phyloP scores from a whole-genome alignment of 2,113 vertebrate genomes.

The Lycaon pictus region DNA sequence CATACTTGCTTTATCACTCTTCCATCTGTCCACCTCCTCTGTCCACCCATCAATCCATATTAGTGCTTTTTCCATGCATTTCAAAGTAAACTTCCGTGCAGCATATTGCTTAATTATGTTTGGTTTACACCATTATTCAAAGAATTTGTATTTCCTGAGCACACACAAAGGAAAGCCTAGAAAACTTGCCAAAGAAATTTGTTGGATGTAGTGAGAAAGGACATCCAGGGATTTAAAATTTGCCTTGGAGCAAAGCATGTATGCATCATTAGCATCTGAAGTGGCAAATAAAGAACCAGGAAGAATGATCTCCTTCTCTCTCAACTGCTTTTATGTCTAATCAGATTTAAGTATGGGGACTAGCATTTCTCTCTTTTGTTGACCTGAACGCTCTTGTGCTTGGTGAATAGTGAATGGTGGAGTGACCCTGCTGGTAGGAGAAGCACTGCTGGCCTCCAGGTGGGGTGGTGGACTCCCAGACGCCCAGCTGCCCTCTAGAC shows the following conservation, averaged over 20 bases:
- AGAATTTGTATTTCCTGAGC: background rate
- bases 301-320: background rate
- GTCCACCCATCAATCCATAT: background rate
- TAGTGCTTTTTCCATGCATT: background rate
- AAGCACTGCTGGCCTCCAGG: background rate
- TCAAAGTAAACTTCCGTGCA: background rate
- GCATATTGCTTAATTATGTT: background rate
- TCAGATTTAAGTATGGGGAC: background rate
- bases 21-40: background rate
- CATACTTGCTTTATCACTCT: background rate
- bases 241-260: background rate
- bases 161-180: background rate
- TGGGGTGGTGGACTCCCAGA: too few relatives aligned
- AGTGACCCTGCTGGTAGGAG: background rate
- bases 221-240: background rate
- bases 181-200: background rate
- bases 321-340: background rate
- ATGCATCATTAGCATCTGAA: background rate
- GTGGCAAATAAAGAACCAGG: background rate
- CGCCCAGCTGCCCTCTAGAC: too few relatives aligned
- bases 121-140: background rate
- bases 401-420: accelerated
- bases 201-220: background rate
- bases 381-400: background rate
- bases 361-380: background rate